These are phyloP conservation scores for Machimus rusticus DNA, from an alignment of 2,888 invertebrate species.

Conservation along the genomic window DNA sequence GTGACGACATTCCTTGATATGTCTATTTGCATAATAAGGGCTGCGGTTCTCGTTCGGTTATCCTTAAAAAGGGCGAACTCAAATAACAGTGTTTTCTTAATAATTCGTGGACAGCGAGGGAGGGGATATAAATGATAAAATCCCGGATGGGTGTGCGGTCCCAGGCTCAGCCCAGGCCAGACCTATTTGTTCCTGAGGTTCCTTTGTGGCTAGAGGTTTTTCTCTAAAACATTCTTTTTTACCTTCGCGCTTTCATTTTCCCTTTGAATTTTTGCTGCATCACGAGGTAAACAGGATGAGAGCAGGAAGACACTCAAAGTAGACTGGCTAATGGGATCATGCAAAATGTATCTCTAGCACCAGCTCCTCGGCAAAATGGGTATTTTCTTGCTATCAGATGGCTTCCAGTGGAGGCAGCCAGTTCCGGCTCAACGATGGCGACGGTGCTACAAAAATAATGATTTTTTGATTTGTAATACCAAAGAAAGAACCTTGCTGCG, in stretches of 20 bases:
- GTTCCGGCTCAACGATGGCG: neutral
- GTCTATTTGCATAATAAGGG: slow-evolving; percentile 20
- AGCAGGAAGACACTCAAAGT: neutral
- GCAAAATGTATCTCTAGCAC: neutral
- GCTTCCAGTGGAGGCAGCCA: neutral
- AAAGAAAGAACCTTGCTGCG: neutral
- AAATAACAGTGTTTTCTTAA: slow-evolving; percentile 16
- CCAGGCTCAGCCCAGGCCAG: neutral
- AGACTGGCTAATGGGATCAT: neutral
- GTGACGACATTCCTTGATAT: slow-evolving; percentile 20
- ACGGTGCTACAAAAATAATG: neutral
- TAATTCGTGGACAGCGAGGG: neutral
- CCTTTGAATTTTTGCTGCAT: neutral
- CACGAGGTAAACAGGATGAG: neutral
- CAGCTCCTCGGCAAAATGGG: neutral
- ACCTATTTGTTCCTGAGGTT: neutral
- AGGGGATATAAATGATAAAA: neutral
- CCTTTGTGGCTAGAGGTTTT: neutral
- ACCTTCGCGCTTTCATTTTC: neutral
- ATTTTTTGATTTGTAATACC: neutral
- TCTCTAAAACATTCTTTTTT: neutral
- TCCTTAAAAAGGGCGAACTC: neutral
- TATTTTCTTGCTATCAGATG: neutral
- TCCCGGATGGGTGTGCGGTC: neutral
- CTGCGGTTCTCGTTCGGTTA: neutral